Percentiles rank a stretch among this genome's conserved stretches.
Evolutionary conservation across 2,113 vertebrate species (phyloP).

Genomic region (Nicator chloris): DNA sequence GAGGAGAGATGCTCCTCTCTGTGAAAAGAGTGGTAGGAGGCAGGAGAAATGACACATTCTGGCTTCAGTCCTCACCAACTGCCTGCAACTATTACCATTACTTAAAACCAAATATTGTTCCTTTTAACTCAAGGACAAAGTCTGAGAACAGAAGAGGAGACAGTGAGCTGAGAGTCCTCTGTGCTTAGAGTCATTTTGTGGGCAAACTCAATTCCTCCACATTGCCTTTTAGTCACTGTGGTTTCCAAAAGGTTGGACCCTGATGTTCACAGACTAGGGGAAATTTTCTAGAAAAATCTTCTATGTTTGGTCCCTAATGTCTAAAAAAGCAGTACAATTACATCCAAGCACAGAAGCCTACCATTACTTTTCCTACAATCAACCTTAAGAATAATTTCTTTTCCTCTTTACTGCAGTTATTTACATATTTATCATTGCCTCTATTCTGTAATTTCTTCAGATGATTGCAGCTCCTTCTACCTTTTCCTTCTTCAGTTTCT

Average conservation of each 20-base stretch:
- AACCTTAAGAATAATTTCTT: neutral
- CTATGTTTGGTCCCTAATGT: neutral
- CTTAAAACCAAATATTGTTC: neutral
- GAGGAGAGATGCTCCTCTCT: neutral
- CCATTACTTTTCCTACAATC: neutral
- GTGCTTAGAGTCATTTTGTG: neutral
- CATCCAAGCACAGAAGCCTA: neutral
- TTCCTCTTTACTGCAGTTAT: neutral
- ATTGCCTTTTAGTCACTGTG: neutral
- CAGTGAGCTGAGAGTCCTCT: neutral
- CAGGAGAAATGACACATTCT: neutral
- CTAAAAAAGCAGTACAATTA: neutral
- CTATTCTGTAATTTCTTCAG: neutral
- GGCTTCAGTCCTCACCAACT: neutral
- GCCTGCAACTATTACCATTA: neutral
- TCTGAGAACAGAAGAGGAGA: neutral
- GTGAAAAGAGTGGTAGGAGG: neutral
- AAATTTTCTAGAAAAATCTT: neutral
- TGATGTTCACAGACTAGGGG: neutral
- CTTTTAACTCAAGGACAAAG: neutral
- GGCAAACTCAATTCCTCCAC: neutral
- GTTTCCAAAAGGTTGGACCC: neutral
- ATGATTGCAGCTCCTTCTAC: neutral
- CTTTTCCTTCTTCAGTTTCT: neutral
- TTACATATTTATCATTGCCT: neutral